Conservation (phyloP, 2,113 vertebrate genomes). For the Falco punctatus region DNA sequence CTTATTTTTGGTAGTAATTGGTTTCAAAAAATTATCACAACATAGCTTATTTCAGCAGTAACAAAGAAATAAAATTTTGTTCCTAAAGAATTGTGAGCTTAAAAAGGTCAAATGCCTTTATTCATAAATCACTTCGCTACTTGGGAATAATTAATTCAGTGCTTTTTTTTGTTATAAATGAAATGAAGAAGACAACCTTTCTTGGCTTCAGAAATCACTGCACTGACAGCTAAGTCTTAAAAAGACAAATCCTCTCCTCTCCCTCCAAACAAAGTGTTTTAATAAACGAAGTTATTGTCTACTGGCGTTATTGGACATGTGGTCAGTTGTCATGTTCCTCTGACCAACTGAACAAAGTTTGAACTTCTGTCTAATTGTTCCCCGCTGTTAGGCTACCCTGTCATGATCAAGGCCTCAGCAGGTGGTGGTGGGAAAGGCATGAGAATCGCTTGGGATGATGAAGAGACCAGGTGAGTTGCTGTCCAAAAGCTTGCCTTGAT, state of each 20-base stretch:
- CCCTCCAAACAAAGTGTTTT: slow-evolving; percentile 62
- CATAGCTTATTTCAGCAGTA: not conserved
- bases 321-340: slow-evolving; percentile 92
- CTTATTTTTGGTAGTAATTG: not conserved
- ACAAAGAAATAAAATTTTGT: not conserved
- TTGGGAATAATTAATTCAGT: slow-evolving; percentile 12
- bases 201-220: slow-evolving; percentile 19
- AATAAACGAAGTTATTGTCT: slow-evolving; percentile 80
- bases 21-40: not conserved
- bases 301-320: slow-evolving; percentile 84
- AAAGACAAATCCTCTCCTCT: not conserved
- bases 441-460: slow-evolving; percentile 97
- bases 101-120: slow-evolving; percentile 23
- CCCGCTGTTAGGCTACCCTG: slow-evolving; percentile 97
- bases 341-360: slow-evolving; percentile 91
- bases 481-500: slow-evolving; percentile 77
- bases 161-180: not conserved
- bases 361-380: slow-evolving; percentile 91
- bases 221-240: slow-evolving; percentile 22
- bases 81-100: not conserved
- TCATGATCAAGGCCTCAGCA: slow-evolving; percentile 99
- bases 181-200: slow-evolving; percentile 43
- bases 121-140: slow-evolving; percentile 34
- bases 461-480: slow-evolving; percentile 93
- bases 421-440: slow-evolving; percentile 99